Evolutionary conservation across 2,113 vertebrate genomes (phyloP), one percentile per base, ranked within the genome.

Genomic region (Nibea albiflora): DNA sequence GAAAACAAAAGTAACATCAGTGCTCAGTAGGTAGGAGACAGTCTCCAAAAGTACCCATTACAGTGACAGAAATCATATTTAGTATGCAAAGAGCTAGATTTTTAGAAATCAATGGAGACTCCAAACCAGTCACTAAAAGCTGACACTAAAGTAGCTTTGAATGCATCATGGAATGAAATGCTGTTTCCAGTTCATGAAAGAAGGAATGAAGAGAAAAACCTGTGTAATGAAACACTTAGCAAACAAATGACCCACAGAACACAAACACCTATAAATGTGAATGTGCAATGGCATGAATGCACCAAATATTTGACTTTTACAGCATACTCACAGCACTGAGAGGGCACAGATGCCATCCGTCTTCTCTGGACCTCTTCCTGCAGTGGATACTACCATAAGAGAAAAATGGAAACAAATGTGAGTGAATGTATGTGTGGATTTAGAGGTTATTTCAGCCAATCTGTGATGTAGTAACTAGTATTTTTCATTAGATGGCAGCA

Each of bases 321-420:
- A 56, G 5, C 5, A 44, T 11, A 98, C 98, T 98, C 95, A 99
- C 98, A 99, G 94, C 98, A 99, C 94, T 99, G 98, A 81, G 97
- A 96, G 73, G 97, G 95, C 80, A 95, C 94, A 84, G 94, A 94
- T 11, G 96, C 92, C 88, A 97, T 88, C 0, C 91, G 89, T 88
- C 94, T 95, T 90, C 94, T 96, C 91, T 92, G 95, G 73, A 88
- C 93, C 65, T 97, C 96, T 58, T 97, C 96, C 84, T 94, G 92
- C 73, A 94, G 85, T 19, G 94, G 91, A 94, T 92, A 97, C 97
- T 99, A 64, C 20, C 65, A 66, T 71, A 78, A 58, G 10, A 80
- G n/a, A 44, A 50, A 57, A 11, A 16, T 52, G 3, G 19, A 31
- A 70, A 11, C 22, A 69, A 0, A 49, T n/a, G 7, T 46, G 44